Percentiles rank a stretch among this genome's conserved stretches.
Conservation (phyloP, 2,888 invertebrate species). For the Pilophorus perplexus region DNA sequence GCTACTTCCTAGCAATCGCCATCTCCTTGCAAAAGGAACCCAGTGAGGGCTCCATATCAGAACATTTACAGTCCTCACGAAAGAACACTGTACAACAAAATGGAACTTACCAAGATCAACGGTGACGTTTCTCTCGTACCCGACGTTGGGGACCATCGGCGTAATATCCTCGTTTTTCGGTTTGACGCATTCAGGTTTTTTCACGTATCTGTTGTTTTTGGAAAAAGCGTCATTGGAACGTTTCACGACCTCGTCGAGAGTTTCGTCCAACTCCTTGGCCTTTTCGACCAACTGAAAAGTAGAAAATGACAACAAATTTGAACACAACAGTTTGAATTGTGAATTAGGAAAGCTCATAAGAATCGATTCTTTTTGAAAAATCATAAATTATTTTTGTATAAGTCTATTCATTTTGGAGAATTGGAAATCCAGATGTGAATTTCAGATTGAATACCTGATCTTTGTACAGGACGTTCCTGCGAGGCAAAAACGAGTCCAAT, state of each 20-base stretch:
- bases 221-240: constrained; percentile 13
- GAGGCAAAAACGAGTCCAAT: constrained; percentile 33
- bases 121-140: constrained; percentile 35
- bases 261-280: constrained; percentile 29
- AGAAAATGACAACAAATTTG: too few relatives aligned
- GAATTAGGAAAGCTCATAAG: too few relatives aligned
- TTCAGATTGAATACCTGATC: constrained; percentile 42
- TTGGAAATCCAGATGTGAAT: too few relatives aligned
- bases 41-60: too few relatives aligned
- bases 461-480: constrained; percentile 29
- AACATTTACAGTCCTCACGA: too few relatives aligned
- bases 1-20: too few relatives aligned
- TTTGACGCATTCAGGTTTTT: neutral
- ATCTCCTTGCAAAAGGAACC: too few relatives aligned
- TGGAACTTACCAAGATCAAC: constrained; percentile 37
- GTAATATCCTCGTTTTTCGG: constrained; percentile 31
- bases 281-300: constrained; percentile 32
- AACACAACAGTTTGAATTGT: too few relatives aligned
- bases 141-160: constrained; percentile 43
- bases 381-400: too few relatives aligned
- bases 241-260: constrained; percentile 9
- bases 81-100: neutral
- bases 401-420: too few relatives aligned
- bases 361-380: too few relatives aligned
- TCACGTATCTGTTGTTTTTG: neutral